Evolutionary conservation across 1,140 invertebrate genomes (phyloP).

Genomic region (Lysiphlebus fabarum): DNA sequence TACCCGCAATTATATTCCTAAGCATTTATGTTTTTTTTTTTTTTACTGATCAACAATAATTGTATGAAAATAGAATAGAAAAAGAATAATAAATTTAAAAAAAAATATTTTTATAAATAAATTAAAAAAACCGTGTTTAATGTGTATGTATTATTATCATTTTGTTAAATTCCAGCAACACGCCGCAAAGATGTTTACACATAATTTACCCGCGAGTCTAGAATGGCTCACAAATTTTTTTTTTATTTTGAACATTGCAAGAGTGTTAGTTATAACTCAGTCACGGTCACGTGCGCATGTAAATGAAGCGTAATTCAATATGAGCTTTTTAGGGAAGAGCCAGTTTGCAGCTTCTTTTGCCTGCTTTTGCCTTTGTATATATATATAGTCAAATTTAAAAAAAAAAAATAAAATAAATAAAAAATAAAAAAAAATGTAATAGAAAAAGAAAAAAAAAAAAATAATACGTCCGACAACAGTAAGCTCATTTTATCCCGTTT

Average conservation of each 20-base stretch:
- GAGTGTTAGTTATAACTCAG: background rate
- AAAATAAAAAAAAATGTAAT: background rate
- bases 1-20: no score
- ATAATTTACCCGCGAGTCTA: no score
- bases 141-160: no score
- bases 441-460: background rate
- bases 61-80: no score
- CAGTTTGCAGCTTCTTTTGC: constrained; percentile 9
- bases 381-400: background rate
- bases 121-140: no score
- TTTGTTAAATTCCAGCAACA: no score
- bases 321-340: constrained; percentile 22
- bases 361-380: background rate
- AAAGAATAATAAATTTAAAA: no score
- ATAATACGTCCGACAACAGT: constrained; percentile 6
- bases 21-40: no score
- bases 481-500: background rate
- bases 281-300: constrained; percentile 24
- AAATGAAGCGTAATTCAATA: constrained; percentile 26
- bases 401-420: background rate
- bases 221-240: no score
- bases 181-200: no score
- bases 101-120: no score
- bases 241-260: background rate
- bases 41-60: no score